phyloP scores from a whole-genome alignment of 37 sponge, comb jelly and placozoan genomes.

The Theonella swinhoei region DNA sequence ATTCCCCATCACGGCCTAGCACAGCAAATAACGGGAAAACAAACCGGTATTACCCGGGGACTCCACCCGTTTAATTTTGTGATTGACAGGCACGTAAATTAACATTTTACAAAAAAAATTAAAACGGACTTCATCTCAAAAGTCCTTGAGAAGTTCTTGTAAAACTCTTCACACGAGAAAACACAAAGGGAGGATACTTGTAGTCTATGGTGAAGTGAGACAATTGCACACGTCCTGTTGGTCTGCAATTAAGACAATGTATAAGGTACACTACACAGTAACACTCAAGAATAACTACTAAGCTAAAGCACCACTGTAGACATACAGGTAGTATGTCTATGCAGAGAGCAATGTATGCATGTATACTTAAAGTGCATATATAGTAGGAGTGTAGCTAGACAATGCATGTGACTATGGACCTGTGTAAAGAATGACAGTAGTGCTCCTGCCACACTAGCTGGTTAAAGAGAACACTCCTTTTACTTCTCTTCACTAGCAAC shows the following conservation, averaged over 20 bases:
- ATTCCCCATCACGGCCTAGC: too few species aligned
- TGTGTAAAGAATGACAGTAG: conserved; percentile 44
- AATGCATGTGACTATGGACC: conserved; percentile 4
- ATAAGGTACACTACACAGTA: not conserved
- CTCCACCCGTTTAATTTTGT: too few species aligned
- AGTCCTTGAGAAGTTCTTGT: conserved; percentile 25
- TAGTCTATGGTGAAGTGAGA: conserved; percentile 56
- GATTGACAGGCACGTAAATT: too few species aligned
- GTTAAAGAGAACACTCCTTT: not conserved
- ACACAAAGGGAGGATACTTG: conserved; percentile 68
- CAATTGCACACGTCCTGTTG: conserved; percentile 33
- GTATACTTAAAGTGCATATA: not conserved
- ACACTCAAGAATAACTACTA: too few species aligned
- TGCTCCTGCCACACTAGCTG: conserved; percentile 54
- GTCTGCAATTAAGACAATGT: conserved; percentile 40
- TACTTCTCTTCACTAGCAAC: conserved; percentile 25
- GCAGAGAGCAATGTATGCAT: not conserved
- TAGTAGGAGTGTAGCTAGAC: not conserved
- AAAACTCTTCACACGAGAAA: conserved; percentile 76
- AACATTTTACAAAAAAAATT: not conserved
- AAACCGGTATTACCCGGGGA: not conserved
- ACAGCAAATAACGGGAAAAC: too few species aligned
- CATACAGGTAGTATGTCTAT: not conserved
- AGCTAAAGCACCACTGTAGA: not conserved
- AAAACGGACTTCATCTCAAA: conserved; percentile 7